A percentile compares a stretch with the other conserved stretches of the same genome.
Conservation (phyloP, 2,888 invertebrate genomes). For the Ectemnius lituratus region DNA sequence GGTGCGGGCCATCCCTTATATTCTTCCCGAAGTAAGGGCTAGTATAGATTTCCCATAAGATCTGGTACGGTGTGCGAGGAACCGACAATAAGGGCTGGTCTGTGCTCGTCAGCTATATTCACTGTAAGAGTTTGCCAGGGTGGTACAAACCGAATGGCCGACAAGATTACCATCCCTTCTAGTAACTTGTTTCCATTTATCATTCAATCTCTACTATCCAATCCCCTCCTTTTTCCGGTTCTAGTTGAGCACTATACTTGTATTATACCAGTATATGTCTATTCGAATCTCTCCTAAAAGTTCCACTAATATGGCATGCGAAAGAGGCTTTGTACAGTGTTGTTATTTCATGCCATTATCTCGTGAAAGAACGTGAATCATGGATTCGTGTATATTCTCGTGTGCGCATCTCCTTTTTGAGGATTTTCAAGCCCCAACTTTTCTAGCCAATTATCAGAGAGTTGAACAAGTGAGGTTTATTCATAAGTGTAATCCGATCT, state of each 20-base stretch:
- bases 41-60: slow-evolving; percentile 76
- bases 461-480: too few species aligned
- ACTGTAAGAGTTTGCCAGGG: slow-evolving; percentile 23
- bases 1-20: slow-evolving; percentile 48
- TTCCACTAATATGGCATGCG: too few species aligned
- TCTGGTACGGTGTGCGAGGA: slow-evolving; percentile 74
- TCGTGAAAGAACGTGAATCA: too few species aligned
- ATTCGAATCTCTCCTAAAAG: too few species aligned
- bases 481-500: too few species aligned
- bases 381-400: too few species aligned
- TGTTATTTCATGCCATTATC: too few species aligned
- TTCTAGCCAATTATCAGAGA: too few species aligned
- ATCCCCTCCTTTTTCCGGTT: not conserved
- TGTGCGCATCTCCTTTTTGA: too few species aligned
- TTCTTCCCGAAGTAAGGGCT: slow-evolving; percentile 63
- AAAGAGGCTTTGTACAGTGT: too few species aligned
- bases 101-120: slow-evolving; percentile 54
- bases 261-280: too few species aligned
- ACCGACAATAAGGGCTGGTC: slow-evolving; percentile 71
- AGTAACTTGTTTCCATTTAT: slow-evolving; percentile 60
- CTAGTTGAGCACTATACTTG: not conserved
- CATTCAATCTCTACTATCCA: slow-evolving; percentile 25
- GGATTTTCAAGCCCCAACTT: too few species aligned
- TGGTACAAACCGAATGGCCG: slow-evolving; percentile 3
- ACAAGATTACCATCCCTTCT: slow-evolving; percentile 48